A percentile compares a stretch with the other conserved stretches of the same genome.
phyloP scores from a whole-genome alignment of 2,797 vertebrate genomes.

The Lithobates sylvaticus region DNA sequence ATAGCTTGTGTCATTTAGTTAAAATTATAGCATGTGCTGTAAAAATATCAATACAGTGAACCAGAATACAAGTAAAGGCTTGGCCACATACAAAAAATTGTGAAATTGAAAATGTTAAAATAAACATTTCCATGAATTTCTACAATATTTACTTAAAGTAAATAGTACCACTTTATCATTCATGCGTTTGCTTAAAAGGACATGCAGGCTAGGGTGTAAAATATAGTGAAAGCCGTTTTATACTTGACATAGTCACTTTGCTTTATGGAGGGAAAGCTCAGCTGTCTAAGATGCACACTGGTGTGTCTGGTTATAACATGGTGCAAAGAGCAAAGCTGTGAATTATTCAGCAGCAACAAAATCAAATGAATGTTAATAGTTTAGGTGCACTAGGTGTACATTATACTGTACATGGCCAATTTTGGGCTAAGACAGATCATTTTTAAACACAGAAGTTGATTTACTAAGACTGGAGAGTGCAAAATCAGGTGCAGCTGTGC shows the following conservation, averaged over 20 bases:
- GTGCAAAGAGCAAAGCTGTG: neutral
- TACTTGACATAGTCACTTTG: neutral
- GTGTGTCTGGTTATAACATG: neutral
- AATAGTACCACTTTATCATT: constrained; percentile 16
- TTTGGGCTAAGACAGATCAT: neutral
- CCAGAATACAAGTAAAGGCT: neutral
- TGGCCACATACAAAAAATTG: neutral
- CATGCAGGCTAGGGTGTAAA: neutral
- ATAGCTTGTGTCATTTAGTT: neutral
- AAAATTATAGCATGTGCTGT: neutral
- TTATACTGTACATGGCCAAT: too few species aligned
- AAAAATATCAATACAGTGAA: neutral
- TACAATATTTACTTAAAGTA: neutral
- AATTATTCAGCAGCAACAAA: too few species aligned
- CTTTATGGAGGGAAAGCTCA: constrained; percentile 7
- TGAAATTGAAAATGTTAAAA: neutral
- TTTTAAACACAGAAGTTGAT: neutral
- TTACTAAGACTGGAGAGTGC: too few species aligned
- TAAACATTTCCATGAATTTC: neutral
- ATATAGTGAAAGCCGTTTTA: neutral
- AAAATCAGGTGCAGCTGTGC: too few species aligned
- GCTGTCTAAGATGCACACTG: neutral
- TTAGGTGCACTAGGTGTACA: too few species aligned
- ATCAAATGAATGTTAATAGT: too few species aligned
- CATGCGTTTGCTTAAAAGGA: constrained; percentile 18